phyloP scores from a whole-genome alignment of 2,113 vertebrate genomes.

The Misgurnus anguillicaudatus region DNA sequence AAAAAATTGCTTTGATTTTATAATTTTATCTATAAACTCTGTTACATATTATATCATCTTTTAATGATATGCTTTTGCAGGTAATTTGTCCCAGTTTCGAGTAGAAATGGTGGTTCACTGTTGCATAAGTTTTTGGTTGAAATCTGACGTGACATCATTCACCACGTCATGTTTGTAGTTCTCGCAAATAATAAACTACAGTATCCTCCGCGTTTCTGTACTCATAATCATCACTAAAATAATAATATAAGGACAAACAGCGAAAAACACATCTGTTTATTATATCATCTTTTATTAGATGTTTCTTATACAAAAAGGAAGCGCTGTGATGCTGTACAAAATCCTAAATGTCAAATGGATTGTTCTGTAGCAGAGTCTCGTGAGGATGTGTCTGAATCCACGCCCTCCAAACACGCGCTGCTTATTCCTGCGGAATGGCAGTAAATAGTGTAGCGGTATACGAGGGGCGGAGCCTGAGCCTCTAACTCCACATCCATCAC shows the following conservation, averaged over 20 bases:
- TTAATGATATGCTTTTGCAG: not conserved
- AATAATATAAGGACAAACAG: not conserved
- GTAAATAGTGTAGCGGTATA: constrained; percentile 64
- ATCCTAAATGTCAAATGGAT: constrained; percentile 62
- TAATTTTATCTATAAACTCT: too few relatives aligned
- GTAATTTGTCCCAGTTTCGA: not conserved
- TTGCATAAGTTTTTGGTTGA: not conserved
- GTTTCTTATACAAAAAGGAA: not conserved
- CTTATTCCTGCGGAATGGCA: constrained; percentile 58
- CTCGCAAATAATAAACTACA: too few relatives aligned
- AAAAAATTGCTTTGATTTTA: too few relatives aligned
- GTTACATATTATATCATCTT: not conserved
- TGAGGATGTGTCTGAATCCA: constrained; percentile 38
- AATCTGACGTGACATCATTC: too few relatives aligned
- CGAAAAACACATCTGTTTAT: too few relatives aligned
- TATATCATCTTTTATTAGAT: not conserved
- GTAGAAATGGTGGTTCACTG: not conserved
- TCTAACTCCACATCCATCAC: constrained; percentile 73
- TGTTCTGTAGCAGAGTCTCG: constrained; percentile 67
- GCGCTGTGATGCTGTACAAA: not conserved
- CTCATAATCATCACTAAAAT: not conserved
- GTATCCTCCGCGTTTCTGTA: too few relatives aligned
- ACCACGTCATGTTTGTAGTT: too few relatives aligned
- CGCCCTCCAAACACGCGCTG: constrained; percentile 18
- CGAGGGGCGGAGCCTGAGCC: constrained; percentile 77